phyloP scores from a whole-genome alignment of 2,113 vertebrate genomes.

The Pachycephala philippinensis region DNA sequence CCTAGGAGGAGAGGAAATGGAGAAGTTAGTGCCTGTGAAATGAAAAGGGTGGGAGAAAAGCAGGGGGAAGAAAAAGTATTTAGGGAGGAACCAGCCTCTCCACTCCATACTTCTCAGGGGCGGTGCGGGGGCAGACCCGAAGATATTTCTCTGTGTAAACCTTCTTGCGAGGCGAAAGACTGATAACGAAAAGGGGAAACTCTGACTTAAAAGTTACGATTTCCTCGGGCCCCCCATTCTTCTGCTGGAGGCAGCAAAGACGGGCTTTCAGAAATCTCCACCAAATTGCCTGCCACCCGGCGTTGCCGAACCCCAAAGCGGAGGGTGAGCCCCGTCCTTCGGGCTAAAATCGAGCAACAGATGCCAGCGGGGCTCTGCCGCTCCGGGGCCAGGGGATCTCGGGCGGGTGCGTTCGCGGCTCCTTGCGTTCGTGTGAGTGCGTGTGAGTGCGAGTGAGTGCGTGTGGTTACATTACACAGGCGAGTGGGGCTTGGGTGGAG shows the following conservation, averaged over 20 bases:
- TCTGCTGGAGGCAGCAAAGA: neutral
- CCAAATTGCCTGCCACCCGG: neutral
- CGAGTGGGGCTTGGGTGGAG: neutral
- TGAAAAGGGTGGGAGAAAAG: neutral
- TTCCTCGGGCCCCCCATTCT: neutral
- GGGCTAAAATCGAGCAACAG: neutral
- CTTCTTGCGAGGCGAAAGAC: neutral
- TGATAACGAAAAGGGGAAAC: conserved; percentile 11
- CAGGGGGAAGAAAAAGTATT: neutral
- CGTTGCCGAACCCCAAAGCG: neutral
- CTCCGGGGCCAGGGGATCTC: neutral
- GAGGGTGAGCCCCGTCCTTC: neutral
- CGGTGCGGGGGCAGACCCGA: neutral
- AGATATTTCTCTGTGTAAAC: conserved; percentile 38
- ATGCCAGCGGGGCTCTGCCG: neutral
- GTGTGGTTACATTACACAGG: neutral
- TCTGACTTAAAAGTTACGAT: conserved; percentile 18
- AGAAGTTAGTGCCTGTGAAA: conserved; percentile 53
- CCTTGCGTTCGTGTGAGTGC: neutral
- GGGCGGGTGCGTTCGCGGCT: neutral
- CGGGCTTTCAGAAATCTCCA: neutral
- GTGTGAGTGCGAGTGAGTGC: neutral
- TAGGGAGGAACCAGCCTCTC: neutral
- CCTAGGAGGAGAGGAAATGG: conserved; percentile 64
- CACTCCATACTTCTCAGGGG: neutral